Evolutionary conservation across 1,140 invertebrate genomes (phyloP).

Genomic region (Drosophila busckii): DNA sequence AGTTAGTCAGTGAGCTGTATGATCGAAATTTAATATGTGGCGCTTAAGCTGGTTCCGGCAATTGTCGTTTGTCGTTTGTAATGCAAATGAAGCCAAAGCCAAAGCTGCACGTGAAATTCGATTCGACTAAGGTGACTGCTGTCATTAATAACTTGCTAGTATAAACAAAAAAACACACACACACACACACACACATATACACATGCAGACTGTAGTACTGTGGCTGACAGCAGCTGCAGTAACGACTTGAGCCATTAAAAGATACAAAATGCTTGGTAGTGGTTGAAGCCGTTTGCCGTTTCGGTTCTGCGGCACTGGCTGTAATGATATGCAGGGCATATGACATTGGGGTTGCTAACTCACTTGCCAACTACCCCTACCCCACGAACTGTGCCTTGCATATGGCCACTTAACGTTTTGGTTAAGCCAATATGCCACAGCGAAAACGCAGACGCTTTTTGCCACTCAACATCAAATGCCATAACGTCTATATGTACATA

Average conservation of each 20-base stretch:
- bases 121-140: constrained; percentile 47
- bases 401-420: constrained; percentile 43
- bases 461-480: constrained; percentile 47
- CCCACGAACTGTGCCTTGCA: too few species aligned
- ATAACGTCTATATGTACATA: constrained; percentile 38
- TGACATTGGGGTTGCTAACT: too few species aligned
- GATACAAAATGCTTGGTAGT: constrained; percentile 22
- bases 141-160: constrained; percentile 67
- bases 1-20: constrained; percentile 10
- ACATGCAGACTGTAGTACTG: constrained; percentile 13
- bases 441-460: too few species aligned
- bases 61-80: constrained; percentile 41
- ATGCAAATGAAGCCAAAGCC: constrained; percentile 47
- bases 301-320: neutral
- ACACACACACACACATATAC: constrained; percentile 8
- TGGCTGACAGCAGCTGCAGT: constrained; percentile 57
- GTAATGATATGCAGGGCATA: constrained; percentile 61
- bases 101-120: constrained; percentile 60
- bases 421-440: constrained; percentile 64
- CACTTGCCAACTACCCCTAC: too few species aligned
- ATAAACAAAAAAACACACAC: constrained; percentile 33
- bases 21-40: constrained; percentile 16
- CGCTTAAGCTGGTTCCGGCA: constrained; percentile 36
- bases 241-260: constrained; percentile 74
- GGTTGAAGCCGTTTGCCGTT: constrained; percentile 4